Evolutionary conservation across 2,797 vertebrate genomes (phyloP).

Genomic region (Rhyacichthys aspro): DNA sequence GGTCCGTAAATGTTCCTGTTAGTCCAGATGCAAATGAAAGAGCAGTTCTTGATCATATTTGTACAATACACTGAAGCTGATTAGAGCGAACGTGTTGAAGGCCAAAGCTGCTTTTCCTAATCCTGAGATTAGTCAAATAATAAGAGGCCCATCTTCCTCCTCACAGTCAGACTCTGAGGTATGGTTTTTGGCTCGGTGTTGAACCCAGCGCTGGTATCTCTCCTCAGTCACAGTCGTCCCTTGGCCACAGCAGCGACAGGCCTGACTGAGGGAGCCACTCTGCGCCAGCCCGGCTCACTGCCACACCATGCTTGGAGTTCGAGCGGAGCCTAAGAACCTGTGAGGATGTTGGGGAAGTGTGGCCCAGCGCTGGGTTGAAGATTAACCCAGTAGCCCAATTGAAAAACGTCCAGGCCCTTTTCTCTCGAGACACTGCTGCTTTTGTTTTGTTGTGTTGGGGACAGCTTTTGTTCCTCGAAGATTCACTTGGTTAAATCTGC

Average conservation of each 20-base stretch:
- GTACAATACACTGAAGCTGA: constrained; percentile 66
- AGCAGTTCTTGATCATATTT: constrained; percentile 70
- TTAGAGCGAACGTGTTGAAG: constrained; percentile 63
- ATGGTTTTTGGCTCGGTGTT: constrained; percentile 58
- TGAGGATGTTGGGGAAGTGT: constrained; percentile 28
- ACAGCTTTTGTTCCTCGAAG: constrained; percentile 11
- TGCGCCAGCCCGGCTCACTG: constrained; percentile 51
- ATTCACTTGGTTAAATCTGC: constrained; percentile 23
- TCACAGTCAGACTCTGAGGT: constrained; percentile 41
- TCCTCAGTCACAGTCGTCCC: constrained; percentile 60
- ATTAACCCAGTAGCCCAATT: constrained; percentile 76
- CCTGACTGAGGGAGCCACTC: constrained; percentile 44
- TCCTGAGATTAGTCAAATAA: constrained; percentile 77
- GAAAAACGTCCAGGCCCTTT: constrained; percentile 53
- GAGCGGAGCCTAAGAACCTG: constrained; percentile 30
- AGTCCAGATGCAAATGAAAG: constrained; percentile 36
- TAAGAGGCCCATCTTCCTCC: constrained; percentile 66
- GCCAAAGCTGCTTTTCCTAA: constrained; percentile 78
- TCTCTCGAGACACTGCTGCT: constrained; percentile 17
- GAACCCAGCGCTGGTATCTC: constrained; percentile 68
- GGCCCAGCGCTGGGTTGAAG: constrained; percentile 41
- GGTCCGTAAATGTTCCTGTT: constrained; percentile 26
- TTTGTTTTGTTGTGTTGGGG: constrained; percentile 17
- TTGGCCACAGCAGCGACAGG: constrained; percentile 56
- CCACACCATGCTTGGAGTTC: constrained; percentile 50